A percentile compares a stretch with the other conserved stretches of the same genome.
Conservation (phyloP, 1,140 invertebrate species). For the Rhopalosiphum padi region DNA sequence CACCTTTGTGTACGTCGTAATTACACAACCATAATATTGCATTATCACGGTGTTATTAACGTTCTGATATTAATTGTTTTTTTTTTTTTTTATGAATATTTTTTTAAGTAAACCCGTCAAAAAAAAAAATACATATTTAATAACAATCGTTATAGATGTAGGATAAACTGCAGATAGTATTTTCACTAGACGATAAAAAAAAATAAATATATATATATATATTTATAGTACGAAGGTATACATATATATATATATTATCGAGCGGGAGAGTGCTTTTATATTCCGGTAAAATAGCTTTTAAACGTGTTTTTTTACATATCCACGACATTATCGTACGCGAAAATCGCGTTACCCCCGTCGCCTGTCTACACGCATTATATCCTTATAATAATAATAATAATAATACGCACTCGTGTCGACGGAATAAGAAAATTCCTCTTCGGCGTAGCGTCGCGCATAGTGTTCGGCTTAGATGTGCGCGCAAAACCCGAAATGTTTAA, state of each 20-base stretch:
- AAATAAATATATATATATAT: background rate
- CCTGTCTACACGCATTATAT: background rate
- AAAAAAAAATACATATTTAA: background rate
- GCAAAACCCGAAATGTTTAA: background rate
- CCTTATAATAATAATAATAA: background rate
- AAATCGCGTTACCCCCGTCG: background rate
- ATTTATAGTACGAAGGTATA: too few species aligned
- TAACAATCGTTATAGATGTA: background rate
- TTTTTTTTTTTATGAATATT: background rate
- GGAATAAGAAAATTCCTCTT: background rate
- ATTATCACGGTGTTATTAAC: background rate
- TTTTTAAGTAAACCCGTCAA: background rate
- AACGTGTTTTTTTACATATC: background rate
- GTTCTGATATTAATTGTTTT: background rate
- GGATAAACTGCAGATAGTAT: background rate
- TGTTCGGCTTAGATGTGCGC: background rate
- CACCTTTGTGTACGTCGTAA: background rate
- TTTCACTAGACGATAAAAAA: background rate
- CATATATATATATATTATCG: background rate
- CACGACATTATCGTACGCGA: background rate
- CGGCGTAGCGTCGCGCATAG: background rate
- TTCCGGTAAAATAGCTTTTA: background rate
- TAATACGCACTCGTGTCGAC: background rate
- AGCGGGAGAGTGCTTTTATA: background rate
- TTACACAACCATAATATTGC: background rate